Evolutionary conservation across 2,113 vertebrate species (phyloP), one percentile per base, ranked within the genome.

Genomic region (Rana temporaria): DNA sequence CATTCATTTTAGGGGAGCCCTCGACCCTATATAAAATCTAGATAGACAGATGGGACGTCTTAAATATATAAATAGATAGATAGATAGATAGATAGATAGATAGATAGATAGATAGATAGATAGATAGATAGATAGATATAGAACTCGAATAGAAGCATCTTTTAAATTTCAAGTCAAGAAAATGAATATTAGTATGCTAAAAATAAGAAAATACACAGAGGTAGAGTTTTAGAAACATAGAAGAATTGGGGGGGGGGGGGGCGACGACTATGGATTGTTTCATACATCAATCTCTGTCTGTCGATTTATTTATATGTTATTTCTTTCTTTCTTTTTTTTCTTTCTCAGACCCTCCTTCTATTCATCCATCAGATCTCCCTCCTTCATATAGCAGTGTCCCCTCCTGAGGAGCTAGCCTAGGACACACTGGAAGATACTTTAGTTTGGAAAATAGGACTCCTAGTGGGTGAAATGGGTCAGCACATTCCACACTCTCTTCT

Each of bases 401-500:
- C 56, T 57, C 17, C 53, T 73, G 70, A 8, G 19, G 16, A 32
- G 4, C 24, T 57, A 57, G 16, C 20, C 53, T 57, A 17, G 48
- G 68, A 70, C 38, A 70, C 68, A 53, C 15, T 16, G 59, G 71
- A 34, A 59, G 59, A 34, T 18, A 74, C 52, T 69, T 55, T 64
- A 64, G 38, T 63, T 56, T 19, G 22, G 30, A 65, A 26, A 67
- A 65, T 42, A 59, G 67, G 82, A 78, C 73, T 72, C 73, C 75
- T 84, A 84, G 73, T 84, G 82, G 75, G 74, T 66, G 52, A 82
- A 75, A 75, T 56, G 52, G 48, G 71, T 67, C n/a, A 57, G 71
- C 48, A 66, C 70, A 82, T 38, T 65, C 60, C 60, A 17, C 19
- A 14, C 20, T 26, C 32, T 62, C 5, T 18, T 24, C 57, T 26